Evolutionary conservation across 1,140 invertebrate species (phyloP).

Genomic region (Tachypleus tridentatus): DNA sequence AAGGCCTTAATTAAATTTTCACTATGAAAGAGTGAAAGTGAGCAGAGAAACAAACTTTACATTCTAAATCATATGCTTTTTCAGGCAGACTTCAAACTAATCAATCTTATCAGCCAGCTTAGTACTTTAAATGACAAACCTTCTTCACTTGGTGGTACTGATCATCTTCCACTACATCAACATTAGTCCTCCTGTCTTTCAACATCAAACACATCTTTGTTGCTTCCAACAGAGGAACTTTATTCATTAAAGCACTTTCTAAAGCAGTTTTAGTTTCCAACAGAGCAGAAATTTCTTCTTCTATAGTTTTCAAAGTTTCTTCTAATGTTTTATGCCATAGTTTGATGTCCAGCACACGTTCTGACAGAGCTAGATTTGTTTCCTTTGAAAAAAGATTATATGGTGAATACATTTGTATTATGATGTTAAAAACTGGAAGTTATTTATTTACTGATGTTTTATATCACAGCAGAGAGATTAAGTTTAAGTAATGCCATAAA

Average conservation of each 20-base stretch:
- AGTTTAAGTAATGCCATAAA: no score
- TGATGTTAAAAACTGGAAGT: no score
- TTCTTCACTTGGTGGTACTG: slow-evolving; percentile 10
- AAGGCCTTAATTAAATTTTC: no score
- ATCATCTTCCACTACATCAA: slow-evolving; percentile 16
- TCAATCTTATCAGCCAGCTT: no score
- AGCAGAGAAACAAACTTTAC: no score
- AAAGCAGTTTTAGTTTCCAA: slow-evolving; percentile 8
- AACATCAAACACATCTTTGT: slow-evolving; percentile 9
- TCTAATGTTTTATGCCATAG: slow-evolving; percentile 16
- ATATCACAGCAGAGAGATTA: no score
- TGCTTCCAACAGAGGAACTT: slow-evolving; percentile 8
- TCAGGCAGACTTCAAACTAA: no score
- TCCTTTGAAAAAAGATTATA: slow-evolving; percentile 2
- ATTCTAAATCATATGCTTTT: no score
- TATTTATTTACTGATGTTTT: no score
- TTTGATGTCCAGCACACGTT: slow-evolving; percentile 14
- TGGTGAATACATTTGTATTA: no score
- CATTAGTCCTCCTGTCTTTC: slow-evolving; percentile 6
- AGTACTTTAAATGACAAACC: not conserved
- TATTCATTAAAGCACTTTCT: slow-evolving; percentile 5
- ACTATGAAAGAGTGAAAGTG: no score
- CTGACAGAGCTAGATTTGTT: slow-evolving; percentile 7
- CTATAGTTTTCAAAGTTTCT: slow-evolving; percentile 4
- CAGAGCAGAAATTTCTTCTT: slow-evolving; percentile 2